A percentile compares a stretch with the other conserved stretches of the same genome.
These are phyloP conservation scores for Aleiodes sp. DNA, from an alignment of 1,140 invertebrate species.

Conservation along the genomic window DNA sequence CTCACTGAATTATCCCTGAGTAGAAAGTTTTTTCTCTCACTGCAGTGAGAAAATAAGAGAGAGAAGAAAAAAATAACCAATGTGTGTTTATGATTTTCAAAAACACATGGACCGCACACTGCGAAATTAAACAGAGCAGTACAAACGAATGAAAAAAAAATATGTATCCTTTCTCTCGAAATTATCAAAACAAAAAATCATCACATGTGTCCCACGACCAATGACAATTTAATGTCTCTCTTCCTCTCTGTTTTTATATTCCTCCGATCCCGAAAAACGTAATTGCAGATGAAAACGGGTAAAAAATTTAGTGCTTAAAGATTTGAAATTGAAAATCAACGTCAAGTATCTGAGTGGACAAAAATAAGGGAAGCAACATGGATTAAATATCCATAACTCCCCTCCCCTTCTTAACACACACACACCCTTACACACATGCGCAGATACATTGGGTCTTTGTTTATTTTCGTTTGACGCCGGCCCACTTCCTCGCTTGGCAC, in stretches of 20 bases:
- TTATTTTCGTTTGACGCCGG: conserved; percentile 30
- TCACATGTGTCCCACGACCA: not conserved
- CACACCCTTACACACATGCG: not conserved
- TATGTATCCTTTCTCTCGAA: not conserved
- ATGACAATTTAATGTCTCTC: not conserved
- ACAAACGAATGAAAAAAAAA: not conserved
- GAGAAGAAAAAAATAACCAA: too few relatives aligned
- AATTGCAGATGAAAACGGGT: not conserved
- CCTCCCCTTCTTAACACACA: too few relatives aligned
- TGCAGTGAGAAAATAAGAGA: too few relatives aligned
- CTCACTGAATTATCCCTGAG: too few relatives aligned
- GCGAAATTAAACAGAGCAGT: not conserved
- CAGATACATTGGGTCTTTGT: conserved; percentile 3
- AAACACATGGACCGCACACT: not conserved
- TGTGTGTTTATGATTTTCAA: too few relatives aligned
- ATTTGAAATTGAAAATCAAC: too few relatives aligned
- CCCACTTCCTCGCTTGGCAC: conserved; percentile 15
- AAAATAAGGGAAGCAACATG: too few relatives aligned
- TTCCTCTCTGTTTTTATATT: not conserved
- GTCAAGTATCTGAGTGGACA: not conserved
- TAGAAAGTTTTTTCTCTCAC: too few relatives aligned
- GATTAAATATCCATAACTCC: too few relatives aligned
- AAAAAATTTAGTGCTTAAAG: too few relatives aligned
- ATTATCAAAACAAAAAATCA: not conserved
- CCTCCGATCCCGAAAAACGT: not conserved